Evolutionary conservation across 2,113 vertebrate species (phyloP).

Genomic region (Rutilus rutilus): DNA sequence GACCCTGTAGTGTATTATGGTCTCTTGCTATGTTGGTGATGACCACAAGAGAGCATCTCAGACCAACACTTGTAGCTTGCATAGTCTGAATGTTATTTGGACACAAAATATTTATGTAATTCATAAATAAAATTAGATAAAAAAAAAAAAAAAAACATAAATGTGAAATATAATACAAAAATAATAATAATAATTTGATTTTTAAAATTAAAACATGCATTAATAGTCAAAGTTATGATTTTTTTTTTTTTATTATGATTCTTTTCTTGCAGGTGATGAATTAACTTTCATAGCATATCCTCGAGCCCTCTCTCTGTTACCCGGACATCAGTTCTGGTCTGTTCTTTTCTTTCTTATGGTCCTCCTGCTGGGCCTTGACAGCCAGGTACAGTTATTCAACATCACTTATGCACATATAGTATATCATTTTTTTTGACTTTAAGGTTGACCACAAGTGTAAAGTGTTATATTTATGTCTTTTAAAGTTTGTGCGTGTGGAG

Average conservation of each 20-base stretch:
- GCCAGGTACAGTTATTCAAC: constrained; percentile 76
- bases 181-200: neutral
- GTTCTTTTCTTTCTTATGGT: constrained; percentile 95
- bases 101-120: neutral
- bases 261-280: constrained; percentile 78
- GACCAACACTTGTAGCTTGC: neutral
- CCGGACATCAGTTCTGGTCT: constrained; percentile 85
- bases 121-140: neutral
- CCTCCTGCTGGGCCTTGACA: constrained; percentile 88
- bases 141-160: no score
- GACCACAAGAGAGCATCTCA: constrained; percentile 69
- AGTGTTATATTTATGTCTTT: neutral
- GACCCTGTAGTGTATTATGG: neutral
- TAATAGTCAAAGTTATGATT: no score
- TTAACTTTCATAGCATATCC: constrained; percentile 88
- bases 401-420: neutral
- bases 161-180: no score
- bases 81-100: neutral
- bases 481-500: constrained; percentile 90
- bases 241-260: neutral
- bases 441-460: neutral
- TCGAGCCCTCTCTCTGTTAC: constrained; percentile 86
- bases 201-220: no score
- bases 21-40: neutral
- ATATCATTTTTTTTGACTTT: neutral